Conservation (phyloP, 92 coral and sea anemone genomes). For the Heliopora coerulea region DNA sequence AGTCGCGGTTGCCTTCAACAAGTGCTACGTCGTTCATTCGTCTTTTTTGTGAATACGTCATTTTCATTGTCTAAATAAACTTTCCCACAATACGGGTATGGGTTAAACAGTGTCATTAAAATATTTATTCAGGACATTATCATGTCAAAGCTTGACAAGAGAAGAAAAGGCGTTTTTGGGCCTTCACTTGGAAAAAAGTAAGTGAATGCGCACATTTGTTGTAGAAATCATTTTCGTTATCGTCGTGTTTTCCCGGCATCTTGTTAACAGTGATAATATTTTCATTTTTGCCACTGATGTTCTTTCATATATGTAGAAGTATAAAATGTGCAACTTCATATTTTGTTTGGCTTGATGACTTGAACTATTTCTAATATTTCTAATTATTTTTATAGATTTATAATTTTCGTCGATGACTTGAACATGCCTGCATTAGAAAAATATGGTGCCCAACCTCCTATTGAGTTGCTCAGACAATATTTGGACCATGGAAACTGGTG, state of each 20-base stretch:
- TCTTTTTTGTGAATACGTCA: too few species aligned
- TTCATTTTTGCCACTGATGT: too few species aligned
- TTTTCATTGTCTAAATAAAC: too few species aligned
- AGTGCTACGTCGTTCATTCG: too few species aligned
- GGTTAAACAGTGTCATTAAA: neutral
- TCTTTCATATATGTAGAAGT: too few species aligned
- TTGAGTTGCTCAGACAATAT: constrained; percentile 93
- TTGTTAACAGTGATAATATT: neutral
- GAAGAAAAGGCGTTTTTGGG: constrained; percentile 98
- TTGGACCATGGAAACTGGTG: constrained; percentile 98
- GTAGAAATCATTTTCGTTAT: neutral
- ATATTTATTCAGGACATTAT: constrained; percentile 72
- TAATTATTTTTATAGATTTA: constrained; percentile 56
- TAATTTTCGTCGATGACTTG: constrained; percentile 95
- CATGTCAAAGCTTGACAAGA: constrained; percentile 97
- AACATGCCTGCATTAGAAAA: constrained; percentile 98
- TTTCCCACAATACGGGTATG: too few species aligned
- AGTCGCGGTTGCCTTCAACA: too few species aligned
- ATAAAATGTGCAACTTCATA: too few species aligned
- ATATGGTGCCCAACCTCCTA: constrained; percentile 99
- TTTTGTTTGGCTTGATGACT: too few species aligned
- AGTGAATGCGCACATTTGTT: neutral
- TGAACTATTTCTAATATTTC: too few species aligned
- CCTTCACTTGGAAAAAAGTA: constrained; percentile 98
- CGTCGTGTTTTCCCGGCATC: neutral